Conservation (phyloP, 2,113 vertebrate genomes). For the Muntiacus reevesi region DNA sequence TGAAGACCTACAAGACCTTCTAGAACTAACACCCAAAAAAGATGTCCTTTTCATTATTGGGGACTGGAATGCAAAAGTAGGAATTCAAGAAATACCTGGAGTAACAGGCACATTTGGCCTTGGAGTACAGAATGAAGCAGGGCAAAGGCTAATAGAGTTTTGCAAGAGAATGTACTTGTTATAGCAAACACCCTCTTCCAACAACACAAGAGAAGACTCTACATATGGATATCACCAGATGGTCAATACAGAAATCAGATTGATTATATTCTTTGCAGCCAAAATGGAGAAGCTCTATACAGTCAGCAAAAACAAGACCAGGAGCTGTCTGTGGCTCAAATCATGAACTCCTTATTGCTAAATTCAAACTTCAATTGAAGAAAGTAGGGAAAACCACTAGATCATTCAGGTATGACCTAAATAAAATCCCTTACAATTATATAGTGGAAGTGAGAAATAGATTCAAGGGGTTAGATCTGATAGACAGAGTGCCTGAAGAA, state of each 20-base stretch:
- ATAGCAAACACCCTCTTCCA: neutral
- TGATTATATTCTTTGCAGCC: neutral
- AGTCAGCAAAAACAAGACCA: no score
- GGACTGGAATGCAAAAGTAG: neutral
- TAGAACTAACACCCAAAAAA: neutral
- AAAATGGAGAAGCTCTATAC: neutral
- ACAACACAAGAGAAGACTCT: neutral
- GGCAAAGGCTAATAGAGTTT: neutral
- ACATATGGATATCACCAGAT: neutral
- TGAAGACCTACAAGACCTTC: neutral
- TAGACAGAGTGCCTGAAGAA: neutral
- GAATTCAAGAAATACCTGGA: neutral
- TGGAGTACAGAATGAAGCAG: neutral
- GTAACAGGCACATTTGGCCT: neutral
- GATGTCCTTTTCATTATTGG: neutral
- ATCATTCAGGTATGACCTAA: neutral
- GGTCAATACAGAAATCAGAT: neutral
- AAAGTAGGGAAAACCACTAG: neutral
- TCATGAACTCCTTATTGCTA: neutral
- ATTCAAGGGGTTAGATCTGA: neutral
- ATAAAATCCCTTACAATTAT: neutral
- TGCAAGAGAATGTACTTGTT: neutral
- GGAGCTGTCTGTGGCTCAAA: neutral
- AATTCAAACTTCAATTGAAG: neutral
- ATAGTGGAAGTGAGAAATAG: neutral